Evolutionary conservation across 2,113 vertebrate species (phyloP), one percentile per base, ranked within the genome.

Genomic region (Heterocephalus glaber): DNA sequence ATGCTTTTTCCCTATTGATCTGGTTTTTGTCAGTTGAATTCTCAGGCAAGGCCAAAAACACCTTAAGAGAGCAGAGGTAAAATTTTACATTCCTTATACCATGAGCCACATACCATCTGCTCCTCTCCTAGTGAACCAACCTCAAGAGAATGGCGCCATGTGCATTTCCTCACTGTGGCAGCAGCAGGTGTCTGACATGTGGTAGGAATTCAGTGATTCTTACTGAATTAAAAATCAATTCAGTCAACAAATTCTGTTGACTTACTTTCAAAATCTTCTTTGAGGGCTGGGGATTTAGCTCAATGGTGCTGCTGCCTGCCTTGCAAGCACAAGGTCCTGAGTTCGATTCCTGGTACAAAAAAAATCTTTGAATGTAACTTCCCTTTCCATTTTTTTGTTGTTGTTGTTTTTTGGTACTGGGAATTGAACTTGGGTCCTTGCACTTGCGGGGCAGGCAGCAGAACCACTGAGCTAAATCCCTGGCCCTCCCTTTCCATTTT

Each of bases 221-320:
- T 30, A 56, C 1, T 94, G 81, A 86, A 68, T 85, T 93, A 60
- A 87, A 92, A 87, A 35, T 72, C 22, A 92, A 38, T 17, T 81
- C 5, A 47, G 8, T 74, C 56, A 76, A 54, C 38, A 35, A 87
- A n/a, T 63, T 87, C 76, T 90, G 24, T 86, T 84, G 14, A 74
- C 56, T 89, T 54, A 17, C 38, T 85, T 91, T 85, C 30, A 86
- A 76, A 92, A 47, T 82, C 14, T 52, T 60, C 77, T n/a, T 52
- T n/a, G n/a, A n/a, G n/a, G n/a, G n/a, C n/a, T n/a, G n/a, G n/a
- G n/a, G n/a, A n/a, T n/a, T n/a, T n/a, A n/a, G n/a, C n/a, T n/a
- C n/a, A n/a, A n/a, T n/a, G n/a, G n/a, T n/a, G n/a, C n/a, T n/a
- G n/a, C n/a, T n/a, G n/a, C n/a, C n/a, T n/a, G n/a, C n/a, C n/a